Evolutionary conservation across 2,113 vertebrate species (phyloP).

Genomic region (Sialia sialis): DNA sequence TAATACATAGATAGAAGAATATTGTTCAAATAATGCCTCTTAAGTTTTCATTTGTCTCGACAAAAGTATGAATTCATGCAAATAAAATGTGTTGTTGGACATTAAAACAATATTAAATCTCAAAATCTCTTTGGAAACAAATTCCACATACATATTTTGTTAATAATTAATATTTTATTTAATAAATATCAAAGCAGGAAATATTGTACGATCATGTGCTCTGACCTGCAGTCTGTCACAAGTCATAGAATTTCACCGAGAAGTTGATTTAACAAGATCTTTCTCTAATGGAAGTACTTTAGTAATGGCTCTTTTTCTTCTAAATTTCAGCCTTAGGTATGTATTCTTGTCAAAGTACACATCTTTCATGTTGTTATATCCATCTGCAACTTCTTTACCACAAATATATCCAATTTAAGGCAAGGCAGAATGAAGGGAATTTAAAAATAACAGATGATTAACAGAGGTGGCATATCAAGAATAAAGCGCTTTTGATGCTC

Average conservation of each 20-base stretch:
- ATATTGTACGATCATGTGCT: neutral
- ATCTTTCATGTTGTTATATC: neutral
- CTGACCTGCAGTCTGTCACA: neutral
- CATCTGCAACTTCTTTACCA: neutral
- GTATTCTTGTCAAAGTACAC: neutral
- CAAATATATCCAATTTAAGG: neutral
- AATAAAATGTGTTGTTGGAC: neutral
- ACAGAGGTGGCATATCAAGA: neutral
- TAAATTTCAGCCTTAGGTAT: neutral
- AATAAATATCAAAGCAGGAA: neutral
- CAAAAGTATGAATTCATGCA: neutral
- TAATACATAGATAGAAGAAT: neutral
- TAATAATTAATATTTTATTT: neutral
- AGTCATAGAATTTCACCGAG: neutral
- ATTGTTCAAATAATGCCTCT: neutral
- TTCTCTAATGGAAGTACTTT: neutral
- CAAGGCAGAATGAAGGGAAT: neutral
- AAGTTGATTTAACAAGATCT: neutral
- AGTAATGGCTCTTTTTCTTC: neutral
- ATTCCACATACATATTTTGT: neutral
- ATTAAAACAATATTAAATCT: neutral
- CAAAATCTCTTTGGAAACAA: neutral
- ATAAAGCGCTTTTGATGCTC: neutral
- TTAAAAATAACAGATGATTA: neutral
- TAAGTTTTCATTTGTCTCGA: neutral